These are phyloP conservation scores for Diplodus puntazzo DNA, from an alignment of 2,797 vertebrate species.

Conservation along the genomic window DNA sequence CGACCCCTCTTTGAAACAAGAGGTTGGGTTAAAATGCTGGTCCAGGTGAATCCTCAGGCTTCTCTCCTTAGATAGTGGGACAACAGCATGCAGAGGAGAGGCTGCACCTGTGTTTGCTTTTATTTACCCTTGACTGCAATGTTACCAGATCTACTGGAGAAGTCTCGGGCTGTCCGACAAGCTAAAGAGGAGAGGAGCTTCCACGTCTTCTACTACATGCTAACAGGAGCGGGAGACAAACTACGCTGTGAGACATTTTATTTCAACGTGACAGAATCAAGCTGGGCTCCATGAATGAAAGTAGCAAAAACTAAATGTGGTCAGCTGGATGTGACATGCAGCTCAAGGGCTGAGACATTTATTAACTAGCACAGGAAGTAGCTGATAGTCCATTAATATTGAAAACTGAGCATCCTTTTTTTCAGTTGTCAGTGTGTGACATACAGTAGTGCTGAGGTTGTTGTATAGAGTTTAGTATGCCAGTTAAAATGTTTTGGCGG, in stretches of 20 bases:
- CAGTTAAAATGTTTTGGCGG: background rate
- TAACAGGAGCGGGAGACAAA: constrained; percentile 94
- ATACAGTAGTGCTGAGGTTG: background rate
- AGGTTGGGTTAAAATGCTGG: background rate
- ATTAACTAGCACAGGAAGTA: background rate
- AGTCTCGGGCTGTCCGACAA: constrained; percentile 96
- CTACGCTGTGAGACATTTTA: constrained; percentile 89
- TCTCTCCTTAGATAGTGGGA: too few relatives aligned
- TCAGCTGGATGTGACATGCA: background rate
- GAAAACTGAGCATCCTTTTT: constrained; percentile 1
- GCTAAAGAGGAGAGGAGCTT: constrained; percentile 96
- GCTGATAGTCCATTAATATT: background rate
- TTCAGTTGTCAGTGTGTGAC: background rate
- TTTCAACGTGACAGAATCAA: background rate
- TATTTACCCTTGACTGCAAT: constrained; percentile 67
- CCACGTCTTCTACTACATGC: constrained; percentile 97
- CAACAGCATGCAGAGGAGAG: too few relatives aligned
- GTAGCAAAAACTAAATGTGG: constrained; percentile 9
- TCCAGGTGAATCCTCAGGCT: background rate
- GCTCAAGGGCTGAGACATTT: constrained; percentile 2
- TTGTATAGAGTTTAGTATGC: background rate
- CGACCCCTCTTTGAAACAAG: background rate
- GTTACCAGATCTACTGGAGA: constrained; percentile 93
- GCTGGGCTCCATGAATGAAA: background rate
- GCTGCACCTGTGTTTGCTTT: too few relatives aligned